A percentile compares a stretch with the other conserved stretches of the same genome.
Conservation (phyloP, 2,797 vertebrate species). For the Scyliorhinus canicula region DNA sequence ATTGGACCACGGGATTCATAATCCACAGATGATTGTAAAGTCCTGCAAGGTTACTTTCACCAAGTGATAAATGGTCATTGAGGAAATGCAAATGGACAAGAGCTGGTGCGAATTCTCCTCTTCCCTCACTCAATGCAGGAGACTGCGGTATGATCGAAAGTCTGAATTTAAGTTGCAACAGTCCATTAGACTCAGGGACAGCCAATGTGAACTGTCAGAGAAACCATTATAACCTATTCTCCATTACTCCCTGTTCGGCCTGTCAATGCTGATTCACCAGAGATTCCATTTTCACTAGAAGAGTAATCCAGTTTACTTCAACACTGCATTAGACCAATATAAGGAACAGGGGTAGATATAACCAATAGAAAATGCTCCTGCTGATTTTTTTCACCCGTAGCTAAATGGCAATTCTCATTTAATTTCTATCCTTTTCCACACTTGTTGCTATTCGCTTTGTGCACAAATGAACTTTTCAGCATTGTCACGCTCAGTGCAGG, state of each 20-base stretch:
- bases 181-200: not conserved
- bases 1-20: not conserved
- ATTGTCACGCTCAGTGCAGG: not conserved
- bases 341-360: not conserved
- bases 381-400: not conserved
- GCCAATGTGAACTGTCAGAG: not conserved
- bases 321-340: not conserved
- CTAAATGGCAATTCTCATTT: not conserved
- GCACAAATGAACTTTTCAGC: not conserved
- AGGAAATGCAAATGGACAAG: slow-evolving; percentile 17
- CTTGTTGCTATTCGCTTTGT: not conserved
- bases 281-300: not conserved
- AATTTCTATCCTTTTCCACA: not conserved
- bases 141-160: not conserved
- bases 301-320: not conserved
- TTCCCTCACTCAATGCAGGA: not conserved
- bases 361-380: not conserved
- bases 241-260: not conserved
- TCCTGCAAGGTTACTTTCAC: not conserved
- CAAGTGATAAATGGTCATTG: not conserved
- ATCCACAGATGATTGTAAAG: not conserved
- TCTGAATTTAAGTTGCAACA: not conserved
- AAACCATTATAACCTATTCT: not conserved
- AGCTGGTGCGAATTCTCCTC: not conserved
- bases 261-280: slow-evolving; percentile 20